Percentiles rank a stretch among this genome's conserved stretches.
phyloP scores from a whole-genome alignment of 2,888 invertebrate genomes.

The Troides oblongomaculatus region DNA sequence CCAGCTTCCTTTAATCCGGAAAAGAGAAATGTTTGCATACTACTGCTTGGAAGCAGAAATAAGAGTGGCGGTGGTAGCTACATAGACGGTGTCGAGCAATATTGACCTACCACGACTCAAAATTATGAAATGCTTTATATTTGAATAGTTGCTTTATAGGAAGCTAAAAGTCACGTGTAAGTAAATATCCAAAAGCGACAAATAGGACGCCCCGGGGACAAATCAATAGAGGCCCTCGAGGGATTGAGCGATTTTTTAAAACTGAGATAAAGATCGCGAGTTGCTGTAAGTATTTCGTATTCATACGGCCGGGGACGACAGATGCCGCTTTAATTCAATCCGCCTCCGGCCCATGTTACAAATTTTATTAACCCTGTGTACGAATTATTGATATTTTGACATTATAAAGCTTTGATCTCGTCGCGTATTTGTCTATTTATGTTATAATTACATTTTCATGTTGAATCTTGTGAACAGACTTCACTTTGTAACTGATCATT shows the following conservation, averaged over 20 bases:
- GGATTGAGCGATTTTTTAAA: slow-evolving; percentile 76
- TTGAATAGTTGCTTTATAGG: slow-evolving; percentile 35
- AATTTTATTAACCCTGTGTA: slow-evolving; percentile 77
- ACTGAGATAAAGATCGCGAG: slow-evolving; percentile 77
- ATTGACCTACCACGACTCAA: too few relatives aligned
- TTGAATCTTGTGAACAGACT: background rate
- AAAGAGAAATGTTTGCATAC: too few relatives aligned
- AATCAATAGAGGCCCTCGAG: slow-evolving; percentile 71
- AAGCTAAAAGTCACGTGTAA: slow-evolving; percentile 57
- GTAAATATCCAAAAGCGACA: slow-evolving; percentile 67
- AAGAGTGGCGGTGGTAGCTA: too few relatives aligned
- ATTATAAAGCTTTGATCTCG: slow-evolving; percentile 49
- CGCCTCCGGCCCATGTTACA: slow-evolving; percentile 75
- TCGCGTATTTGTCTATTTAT: slow-evolving; percentile 14
- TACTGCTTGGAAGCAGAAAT: too few relatives aligned
- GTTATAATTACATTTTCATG: background rate
- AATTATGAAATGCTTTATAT: background rate
- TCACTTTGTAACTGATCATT: too few relatives aligned
- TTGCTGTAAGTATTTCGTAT: slow-evolving; percentile 74
- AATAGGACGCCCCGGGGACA: slow-evolving; percentile 70
- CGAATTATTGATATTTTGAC: slow-evolving; percentile 80
- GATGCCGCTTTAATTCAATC: slow-evolving; percentile 78
- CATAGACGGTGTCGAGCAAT: too few relatives aligned
- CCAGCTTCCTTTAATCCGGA: too few relatives aligned
- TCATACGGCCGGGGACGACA: slow-evolving; percentile 75